These are phyloP conservation scores for Antechinus flavipes DNA, from an alignment of 2,113 vertebrate genomes.

Conservation along the genomic window DNA sequence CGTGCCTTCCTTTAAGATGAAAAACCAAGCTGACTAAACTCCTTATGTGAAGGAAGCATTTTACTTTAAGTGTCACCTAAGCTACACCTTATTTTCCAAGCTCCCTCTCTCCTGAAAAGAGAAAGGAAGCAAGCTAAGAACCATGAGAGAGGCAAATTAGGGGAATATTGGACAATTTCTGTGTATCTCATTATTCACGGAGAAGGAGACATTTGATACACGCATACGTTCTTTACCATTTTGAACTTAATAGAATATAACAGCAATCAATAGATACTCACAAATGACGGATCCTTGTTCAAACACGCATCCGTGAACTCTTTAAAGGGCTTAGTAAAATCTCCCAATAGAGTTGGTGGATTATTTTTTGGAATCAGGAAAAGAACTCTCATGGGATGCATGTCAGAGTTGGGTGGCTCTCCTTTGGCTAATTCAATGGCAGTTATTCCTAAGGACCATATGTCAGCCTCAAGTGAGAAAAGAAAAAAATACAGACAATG, in stretches of 20 bases:
- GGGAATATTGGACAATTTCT: slow-evolving; percentile 12
- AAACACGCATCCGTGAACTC: slow-evolving; percentile 95
- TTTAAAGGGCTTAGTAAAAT: slow-evolving; percentile 95
- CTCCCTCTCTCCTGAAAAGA: slow-evolving; percentile 32
- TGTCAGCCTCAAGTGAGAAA: slow-evolving; percentile 89
- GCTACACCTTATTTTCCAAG: slow-evolving; percentile 33
- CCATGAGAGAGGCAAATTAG: background rate
- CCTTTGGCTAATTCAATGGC: slow-evolving; percentile 96
- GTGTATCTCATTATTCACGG: background rate
- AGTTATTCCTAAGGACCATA: slow-evolving; percentile 96
- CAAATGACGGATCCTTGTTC: slow-evolving; percentile 95
- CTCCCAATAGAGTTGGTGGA: slow-evolving; percentile 91
- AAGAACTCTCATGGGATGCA: slow-evolving; percentile 95
- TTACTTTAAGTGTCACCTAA: slow-evolving; percentile 49
- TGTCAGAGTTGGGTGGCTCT: slow-evolving; percentile 94
- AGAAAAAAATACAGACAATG: background rate
- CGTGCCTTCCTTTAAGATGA: too few species aligned
- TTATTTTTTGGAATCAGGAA: slow-evolving; percentile 96
- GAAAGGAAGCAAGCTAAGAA: slow-evolving; percentile 17
- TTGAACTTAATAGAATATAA: background rate
- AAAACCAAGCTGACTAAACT: slow-evolving; percentile 25
- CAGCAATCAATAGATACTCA: slow-evolving; percentile 83
- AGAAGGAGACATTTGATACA: background rate
- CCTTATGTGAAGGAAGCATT: background rate
- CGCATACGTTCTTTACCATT: background rate